These are phyloP conservation scores for Zoanthus solanderi DNA, from an alignment of 92 coral and sea anemone genomes.

Conservation along the genomic window DNA sequence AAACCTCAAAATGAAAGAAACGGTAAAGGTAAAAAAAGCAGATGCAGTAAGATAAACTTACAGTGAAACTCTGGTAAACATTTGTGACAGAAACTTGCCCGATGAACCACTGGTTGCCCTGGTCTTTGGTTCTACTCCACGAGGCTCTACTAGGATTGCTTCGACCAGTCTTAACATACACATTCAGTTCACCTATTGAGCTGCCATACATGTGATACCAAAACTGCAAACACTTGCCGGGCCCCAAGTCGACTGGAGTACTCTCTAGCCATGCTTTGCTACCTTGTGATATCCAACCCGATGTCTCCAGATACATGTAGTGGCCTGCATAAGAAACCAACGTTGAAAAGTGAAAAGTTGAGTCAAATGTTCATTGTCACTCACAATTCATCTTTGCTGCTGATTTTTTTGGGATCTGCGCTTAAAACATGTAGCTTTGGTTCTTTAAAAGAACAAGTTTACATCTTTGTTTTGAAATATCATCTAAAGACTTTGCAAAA, in stretches of 20 bases:
- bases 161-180: constrained; percentile 67
- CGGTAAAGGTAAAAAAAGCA: background rate
- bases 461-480: too few species aligned
- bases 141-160: constrained; percentile 64
- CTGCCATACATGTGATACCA: constrained; percentile 99
- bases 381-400: too few species aligned
- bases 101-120: constrained; percentile 95
- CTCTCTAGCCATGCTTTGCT: constrained; percentile 84
- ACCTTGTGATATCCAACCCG: constrained; percentile 43
- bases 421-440: too few species aligned
- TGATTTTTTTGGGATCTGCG: too few species aligned
- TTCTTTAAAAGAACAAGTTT: too few species aligned
- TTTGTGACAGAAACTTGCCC: constrained; percentile 83
- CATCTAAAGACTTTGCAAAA: too few species aligned
- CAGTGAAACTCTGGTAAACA: constrained; percentile 40
- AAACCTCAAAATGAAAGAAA: too few species aligned
- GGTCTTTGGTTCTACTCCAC: constrained; percentile 85
- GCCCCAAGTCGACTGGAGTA: constrained; percentile 63
- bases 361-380: too few species aligned
- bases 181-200: constrained; percentile 88
- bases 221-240: constrained; percentile 91
- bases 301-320: constrained; percentile 88
- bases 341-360: background rate
- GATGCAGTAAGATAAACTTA: background rate
- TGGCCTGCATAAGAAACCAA: constrained; percentile 68